Evolutionary conservation across 1,140 invertebrate species (phyloP).

Genomic region (Zaprionus gabonicus): DNA sequence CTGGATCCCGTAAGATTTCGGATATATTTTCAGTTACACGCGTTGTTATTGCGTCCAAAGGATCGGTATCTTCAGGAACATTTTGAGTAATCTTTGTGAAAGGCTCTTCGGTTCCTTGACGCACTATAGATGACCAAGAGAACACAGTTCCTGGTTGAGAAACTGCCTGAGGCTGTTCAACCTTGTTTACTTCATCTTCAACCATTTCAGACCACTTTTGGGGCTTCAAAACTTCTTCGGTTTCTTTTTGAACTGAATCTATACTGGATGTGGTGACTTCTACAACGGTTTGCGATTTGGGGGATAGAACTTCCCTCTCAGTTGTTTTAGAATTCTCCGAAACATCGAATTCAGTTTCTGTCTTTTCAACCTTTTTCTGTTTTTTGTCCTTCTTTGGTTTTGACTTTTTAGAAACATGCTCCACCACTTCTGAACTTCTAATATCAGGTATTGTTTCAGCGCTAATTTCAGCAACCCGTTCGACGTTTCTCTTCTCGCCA

Average conservation of each 20-base stretch:
- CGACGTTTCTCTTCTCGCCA: conserved; percentile 59
- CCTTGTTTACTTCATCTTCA: conserved; percentile 35
- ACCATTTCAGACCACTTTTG: conserved; percentile 53
- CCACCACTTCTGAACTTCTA: not conserved
- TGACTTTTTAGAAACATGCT: conserved; percentile 11
- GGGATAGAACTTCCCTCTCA: not conserved
- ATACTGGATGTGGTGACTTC: not conserved
- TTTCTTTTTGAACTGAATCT: conserved; percentile 1
- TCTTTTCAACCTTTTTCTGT: conserved; percentile 17
- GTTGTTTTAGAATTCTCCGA: not conserved
- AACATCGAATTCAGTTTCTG: not conserved
- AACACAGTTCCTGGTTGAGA: not conserved
- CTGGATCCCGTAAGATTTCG: not conserved
- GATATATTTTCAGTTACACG: conserved; percentile 1
- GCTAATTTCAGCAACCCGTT: not conserved
- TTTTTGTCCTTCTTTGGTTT: conserved; percentile 44
- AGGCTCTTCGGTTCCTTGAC: conserved; percentile 61
- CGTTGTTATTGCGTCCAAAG: not conserved
- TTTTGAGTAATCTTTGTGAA: conserved; percentile 25
- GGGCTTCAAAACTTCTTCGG: not conserved
- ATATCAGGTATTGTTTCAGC: not conserved
- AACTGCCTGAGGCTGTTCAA: not conserved
- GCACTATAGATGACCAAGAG: conserved; percentile 67
- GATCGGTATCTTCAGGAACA: not conserved
- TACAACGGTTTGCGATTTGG: not conserved